Percentiles rank a stretch among this genome's conserved stretches.
Conservation (phyloP, 1,140 invertebrate species). For the Manduca sexta region DNA sequence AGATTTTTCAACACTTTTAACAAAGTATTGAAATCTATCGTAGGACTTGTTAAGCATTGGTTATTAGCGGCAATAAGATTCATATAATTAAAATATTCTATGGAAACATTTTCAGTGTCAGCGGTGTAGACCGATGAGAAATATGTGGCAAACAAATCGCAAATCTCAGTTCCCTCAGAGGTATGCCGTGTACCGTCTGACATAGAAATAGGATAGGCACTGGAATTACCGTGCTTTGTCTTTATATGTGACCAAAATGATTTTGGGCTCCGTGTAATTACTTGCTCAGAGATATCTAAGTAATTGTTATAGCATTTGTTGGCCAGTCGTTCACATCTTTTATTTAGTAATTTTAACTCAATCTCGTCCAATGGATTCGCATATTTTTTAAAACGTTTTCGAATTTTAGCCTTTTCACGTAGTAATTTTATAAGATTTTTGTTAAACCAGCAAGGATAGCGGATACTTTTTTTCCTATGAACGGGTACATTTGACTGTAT, state of each 20-base stretch:
- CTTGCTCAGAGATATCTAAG: conserved; percentile 1
- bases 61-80: background rate
- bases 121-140: conserved; percentile 1
- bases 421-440: background rate
- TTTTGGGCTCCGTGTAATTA: too few relatives aligned
- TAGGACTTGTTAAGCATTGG: background rate
- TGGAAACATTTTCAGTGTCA: background rate
- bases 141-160: conserved; percentile 4
- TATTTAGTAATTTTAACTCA: background rate
- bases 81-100: too few relatives aligned
- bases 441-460: background rate
- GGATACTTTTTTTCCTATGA: too few relatives aligned
- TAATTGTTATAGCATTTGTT: conserved; percentile 11
- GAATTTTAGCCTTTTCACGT: background rate
- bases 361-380: background rate
- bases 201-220: conserved; percentile 1
- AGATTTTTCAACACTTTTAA: conserved; percentile 3
- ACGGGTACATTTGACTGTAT: background rate
- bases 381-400: background rate
- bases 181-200: background rate
- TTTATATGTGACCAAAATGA: conserved; percentile 19
- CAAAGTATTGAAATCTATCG: too few relatives aligned
- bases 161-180: conserved; percentile 2
- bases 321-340: background rate
- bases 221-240: background rate